A percentile compares a stretch with the other conserved stretches of the same genome.
These are phyloP conservation scores for Callipepla californica DNA, from an alignment of 2,113 vertebrate genomes.

Conservation along the genomic window DNA sequence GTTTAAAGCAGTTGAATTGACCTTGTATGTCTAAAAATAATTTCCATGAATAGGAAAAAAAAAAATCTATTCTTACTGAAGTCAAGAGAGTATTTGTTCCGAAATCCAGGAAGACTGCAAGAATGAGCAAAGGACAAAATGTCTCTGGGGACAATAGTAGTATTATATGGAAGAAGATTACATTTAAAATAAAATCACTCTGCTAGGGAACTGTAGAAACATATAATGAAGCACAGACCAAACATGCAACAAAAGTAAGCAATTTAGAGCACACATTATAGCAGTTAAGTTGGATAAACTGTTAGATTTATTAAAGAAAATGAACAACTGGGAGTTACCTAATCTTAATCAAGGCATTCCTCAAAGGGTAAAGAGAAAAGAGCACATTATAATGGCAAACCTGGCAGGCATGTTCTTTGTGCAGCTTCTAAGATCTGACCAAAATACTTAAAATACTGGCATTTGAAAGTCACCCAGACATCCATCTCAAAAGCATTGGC, in stretches of 20 bases:
- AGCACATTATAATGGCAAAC: background rate
- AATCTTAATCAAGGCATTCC: background rate
- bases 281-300: background rate
- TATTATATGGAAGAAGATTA: background rate
- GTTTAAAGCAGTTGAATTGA: background rate
- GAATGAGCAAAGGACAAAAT: slow-evolving; percentile 1
- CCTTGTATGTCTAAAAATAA: slow-evolving; percentile 5
- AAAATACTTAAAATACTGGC: background rate
- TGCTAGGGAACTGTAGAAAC: background rate
- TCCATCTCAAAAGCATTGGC: background rate
- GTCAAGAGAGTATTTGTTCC: background rate
- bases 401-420: background rate
- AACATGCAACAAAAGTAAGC: background rate
- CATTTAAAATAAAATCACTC: background rate
- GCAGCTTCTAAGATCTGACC: background rate
- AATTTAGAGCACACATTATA: background rate
- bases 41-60: background rate
- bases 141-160: background rate
- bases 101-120: background rate
- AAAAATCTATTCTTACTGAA: background rate
- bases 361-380: background rate
- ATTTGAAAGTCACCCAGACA: background rate
- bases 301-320: background rate
- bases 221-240: background rate
- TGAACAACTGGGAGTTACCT: background rate